Conservation (phyloP, 2,797 vertebrate genomes). For the Pygocentrus nattereri region DNA sequence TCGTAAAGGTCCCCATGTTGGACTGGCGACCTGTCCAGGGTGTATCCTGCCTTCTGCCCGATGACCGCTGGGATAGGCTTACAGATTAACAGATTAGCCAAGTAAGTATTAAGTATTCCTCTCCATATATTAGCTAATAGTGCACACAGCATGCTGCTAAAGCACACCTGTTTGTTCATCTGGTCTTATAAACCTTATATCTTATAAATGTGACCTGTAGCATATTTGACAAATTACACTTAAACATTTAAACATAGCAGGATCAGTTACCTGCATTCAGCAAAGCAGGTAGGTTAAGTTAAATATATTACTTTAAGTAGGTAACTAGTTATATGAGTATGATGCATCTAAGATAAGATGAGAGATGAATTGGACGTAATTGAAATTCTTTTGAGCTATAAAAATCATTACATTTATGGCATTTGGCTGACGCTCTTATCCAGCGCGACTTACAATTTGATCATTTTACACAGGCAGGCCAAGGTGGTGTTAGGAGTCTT, state of each 20-base stretch:
- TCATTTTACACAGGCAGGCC: too few relatives aligned
- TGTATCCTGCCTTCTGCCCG: too few relatives aligned
- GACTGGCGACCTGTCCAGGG: too few relatives aligned
- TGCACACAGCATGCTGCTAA: background rate
- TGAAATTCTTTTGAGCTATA: background rate
- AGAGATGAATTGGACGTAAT: background rate
- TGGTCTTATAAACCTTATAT: background rate
- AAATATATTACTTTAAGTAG: background rate
- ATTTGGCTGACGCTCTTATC: too few relatives aligned
- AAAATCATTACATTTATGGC: too few relatives aligned
- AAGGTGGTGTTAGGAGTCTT: too few relatives aligned
- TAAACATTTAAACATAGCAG: background rate
- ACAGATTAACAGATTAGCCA: too few relatives aligned
- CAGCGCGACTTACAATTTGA: too few relatives aligned
- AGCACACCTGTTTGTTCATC: background rate
- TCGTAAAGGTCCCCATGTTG: too few relatives aligned
- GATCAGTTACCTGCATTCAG: background rate
- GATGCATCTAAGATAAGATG: too few relatives aligned
- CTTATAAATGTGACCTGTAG: slow-evolving; percentile 14
- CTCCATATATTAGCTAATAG: background rate
- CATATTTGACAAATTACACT: background rate
- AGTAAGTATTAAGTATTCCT: too few relatives aligned
- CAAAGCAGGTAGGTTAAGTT: background rate
- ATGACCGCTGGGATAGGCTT: too few relatives aligned
- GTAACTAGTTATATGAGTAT: background rate